A percentile compares a stretch with the other conserved stretches of the same genome.
phyloP scores from a whole-genome alignment of 2,888 invertebrate species.

The Tubulanus polymorphus region DNA sequence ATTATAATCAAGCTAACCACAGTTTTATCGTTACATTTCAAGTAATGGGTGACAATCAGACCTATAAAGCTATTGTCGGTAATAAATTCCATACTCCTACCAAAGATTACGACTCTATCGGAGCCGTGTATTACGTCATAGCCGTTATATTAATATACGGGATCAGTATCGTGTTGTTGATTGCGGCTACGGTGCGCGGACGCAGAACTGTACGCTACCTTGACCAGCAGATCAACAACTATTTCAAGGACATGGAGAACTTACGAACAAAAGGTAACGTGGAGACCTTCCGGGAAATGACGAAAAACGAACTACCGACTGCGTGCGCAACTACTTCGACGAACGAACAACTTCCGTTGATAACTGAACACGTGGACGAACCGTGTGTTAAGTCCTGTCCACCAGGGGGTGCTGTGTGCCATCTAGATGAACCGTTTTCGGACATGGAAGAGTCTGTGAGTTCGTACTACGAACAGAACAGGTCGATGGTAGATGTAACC shows the following conservation, averaged over 20 bases:
- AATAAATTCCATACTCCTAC: background rate
- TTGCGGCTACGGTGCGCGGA: background rate
- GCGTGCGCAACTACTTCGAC: too few species aligned
- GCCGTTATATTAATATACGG: slow-evolving; percentile 1
- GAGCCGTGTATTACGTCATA: background rate
- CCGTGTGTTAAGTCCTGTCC: too few species aligned
- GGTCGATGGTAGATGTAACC: too few species aligned
- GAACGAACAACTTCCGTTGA: background rate
- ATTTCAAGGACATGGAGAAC: background rate
- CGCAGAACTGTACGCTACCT: background rate
- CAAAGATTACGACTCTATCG: background rate
- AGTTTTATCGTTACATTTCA: background rate
- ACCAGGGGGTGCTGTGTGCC: too few species aligned
- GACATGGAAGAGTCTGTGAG: too few species aligned
- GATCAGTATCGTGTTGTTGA: background rate
- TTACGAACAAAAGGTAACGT: background rate
- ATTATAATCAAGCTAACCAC: too few species aligned
- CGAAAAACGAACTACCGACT: too few species aligned
- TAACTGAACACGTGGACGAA: too few species aligned
- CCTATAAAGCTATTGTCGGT: background rate
- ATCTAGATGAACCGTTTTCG: too few species aligned
- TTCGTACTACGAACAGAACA: too few species aligned
- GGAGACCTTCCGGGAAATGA: too few species aligned
- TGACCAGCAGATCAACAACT: background rate
- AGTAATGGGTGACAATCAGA: background rate